Evolutionary conservation across 2,113 vertebrate species (phyloP).

Genomic region (Microcebus jonahi): DNA sequence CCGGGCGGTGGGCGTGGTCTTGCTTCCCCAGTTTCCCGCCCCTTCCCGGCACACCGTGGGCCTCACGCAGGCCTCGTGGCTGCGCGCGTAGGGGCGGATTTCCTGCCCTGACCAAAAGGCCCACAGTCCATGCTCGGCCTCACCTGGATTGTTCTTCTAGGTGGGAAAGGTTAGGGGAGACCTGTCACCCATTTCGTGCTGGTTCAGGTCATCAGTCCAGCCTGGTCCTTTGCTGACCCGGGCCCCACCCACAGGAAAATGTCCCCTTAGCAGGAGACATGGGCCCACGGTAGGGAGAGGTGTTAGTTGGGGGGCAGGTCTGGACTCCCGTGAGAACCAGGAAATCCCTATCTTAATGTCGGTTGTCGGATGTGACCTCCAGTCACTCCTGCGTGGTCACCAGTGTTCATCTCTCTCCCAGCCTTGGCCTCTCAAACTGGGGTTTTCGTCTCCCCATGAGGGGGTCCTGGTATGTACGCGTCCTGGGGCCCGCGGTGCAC

Average conservation of each 20-base stretch:
- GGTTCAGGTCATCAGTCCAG: background rate
- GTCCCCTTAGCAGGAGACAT: background rate
- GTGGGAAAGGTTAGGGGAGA: background rate
- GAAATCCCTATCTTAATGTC: background rate
- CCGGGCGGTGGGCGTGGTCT: background rate
- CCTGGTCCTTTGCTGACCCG: background rate
- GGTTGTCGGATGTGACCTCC: background rate
- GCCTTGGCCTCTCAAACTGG: constrained; percentile 96
- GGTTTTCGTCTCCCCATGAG: constrained; percentile 95
- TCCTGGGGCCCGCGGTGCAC: constrained; percentile 65
- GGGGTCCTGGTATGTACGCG: constrained; percentile 96
- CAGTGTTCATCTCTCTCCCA: constrained; percentile 89
- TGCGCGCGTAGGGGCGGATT: too few species aligned
- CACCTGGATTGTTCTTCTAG: background rate
- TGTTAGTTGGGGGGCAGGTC: background rate
- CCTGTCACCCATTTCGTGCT: background rate
- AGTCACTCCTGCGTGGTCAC: constrained; percentile 53
- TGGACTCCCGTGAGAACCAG: background rate
- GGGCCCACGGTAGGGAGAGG: background rate
- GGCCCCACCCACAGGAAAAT: background rate
- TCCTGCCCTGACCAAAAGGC: background rate
- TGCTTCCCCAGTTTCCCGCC: rapidly evolving
- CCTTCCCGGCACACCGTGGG: background rate
- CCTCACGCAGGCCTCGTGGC: background rate
- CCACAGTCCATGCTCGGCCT: background rate